Percentiles rank a stretch among this genome's conserved stretches.
phyloP scores from a whole-genome alignment of 2,888 invertebrate genomes.

The Pollenia amentaria region DNA sequence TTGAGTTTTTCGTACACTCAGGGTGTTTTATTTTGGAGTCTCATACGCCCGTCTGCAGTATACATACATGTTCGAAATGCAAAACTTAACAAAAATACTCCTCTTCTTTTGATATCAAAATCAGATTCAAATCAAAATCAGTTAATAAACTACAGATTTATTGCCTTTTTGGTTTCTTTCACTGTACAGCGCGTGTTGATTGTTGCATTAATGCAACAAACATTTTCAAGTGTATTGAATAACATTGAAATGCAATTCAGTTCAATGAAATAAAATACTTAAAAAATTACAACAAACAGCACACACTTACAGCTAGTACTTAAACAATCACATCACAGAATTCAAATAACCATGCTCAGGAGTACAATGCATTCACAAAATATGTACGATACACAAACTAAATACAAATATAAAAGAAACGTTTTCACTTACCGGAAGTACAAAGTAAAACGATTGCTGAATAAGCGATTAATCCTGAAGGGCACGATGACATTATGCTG shows the following conservation, averaged over 20 bases:
- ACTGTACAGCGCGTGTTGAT: background rate
- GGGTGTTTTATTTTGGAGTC: too few species aligned
- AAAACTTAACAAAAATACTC: too few species aligned
- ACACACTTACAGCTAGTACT: background rate
- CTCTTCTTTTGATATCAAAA: too few species aligned
- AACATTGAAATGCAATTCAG: conserved; percentile 71
- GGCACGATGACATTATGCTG: conserved; percentile 76
- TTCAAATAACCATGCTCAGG: conserved; percentile 1
- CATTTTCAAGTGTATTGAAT: conserved; percentile 65
- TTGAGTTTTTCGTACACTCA: too few species aligned
- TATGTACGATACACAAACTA: conserved; percentile 17
- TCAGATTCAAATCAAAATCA: too few species aligned
- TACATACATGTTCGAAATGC: too few species aligned
- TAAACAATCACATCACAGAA: background rate
- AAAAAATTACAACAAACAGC: conserved; percentile 46
- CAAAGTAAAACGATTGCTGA: conserved; percentile 84
- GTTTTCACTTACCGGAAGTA: conserved; percentile 84
- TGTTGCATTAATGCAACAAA: conserved; percentile 14
- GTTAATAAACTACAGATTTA: background rate
- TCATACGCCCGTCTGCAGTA: too few species aligned
- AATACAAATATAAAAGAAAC: conserved; percentile 31
- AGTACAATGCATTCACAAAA: background rate
- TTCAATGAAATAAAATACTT: conserved; percentile 54
- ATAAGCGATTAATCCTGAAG: conserved; percentile 84
- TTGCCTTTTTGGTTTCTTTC: background rate